Percentiles rank a stretch among this genome's conserved stretches.
Conservation (phyloP, 2,888 invertebrate species). For the Aphidius colemani region DNA sequence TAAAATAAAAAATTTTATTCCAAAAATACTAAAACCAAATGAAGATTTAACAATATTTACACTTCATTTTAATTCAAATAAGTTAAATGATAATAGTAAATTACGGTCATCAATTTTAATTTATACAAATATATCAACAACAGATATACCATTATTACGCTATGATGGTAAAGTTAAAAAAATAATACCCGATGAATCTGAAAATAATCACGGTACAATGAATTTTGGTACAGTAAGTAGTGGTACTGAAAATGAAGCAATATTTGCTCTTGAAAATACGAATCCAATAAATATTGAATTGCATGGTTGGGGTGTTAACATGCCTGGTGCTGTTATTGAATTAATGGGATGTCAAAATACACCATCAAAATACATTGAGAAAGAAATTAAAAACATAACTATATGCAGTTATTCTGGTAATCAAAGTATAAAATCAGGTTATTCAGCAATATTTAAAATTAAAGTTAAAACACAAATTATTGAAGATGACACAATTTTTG, state of each 20-base stretch:
- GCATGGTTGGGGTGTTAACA: conserved; percentile 66
- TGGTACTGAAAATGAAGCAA: conserved; percentile 70
- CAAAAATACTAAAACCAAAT: conserved; percentile 66
- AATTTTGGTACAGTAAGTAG: conserved; percentile 71
- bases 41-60: conserved; percentile 66
- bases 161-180: conserved; percentile 72
- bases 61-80: conserved; percentile 64
- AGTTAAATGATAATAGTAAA: conserved; percentile 62
- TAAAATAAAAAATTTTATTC: conserved; percentile 67
- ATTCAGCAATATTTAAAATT: conserved; percentile 74
- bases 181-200: conserved; percentile 53
- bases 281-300: conserved; percentile 75
- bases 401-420: conserved; percentile 55
- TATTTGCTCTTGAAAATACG: conserved; percentile 74
- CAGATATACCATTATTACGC: conserved; percentile 72
- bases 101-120: conserved; percentile 69
- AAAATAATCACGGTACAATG: conserved; percentile 58
- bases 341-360: conserved; percentile 69
- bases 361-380: conserved; percentile 52
- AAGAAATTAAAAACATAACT: conserved; percentile 53
- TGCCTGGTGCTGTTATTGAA: conserved; percentile 65
- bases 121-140: conserved; percentile 75
- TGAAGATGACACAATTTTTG: conserved; percentile 71
- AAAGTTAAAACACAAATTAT: conserved; percentile 71
- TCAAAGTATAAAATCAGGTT: conserved; percentile 63